Evolutionary conservation across 2,797 vertebrate genomes (phyloP).

Genomic region (Gadopsis bispinosus): DNA sequence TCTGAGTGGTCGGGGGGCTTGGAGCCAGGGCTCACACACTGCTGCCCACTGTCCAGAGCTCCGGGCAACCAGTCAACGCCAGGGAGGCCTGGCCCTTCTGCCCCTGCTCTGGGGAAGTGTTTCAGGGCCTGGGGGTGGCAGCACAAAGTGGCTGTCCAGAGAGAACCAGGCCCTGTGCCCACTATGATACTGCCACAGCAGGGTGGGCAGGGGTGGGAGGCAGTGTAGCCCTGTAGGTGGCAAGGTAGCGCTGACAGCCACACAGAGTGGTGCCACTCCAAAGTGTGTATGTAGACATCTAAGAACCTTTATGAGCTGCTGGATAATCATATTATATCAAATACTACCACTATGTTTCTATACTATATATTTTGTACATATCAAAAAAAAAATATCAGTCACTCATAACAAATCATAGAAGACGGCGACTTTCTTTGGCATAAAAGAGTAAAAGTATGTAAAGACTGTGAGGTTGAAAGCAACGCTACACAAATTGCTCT

Average conservation of each 20-base stretch:
- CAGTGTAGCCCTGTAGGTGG: conserved; percentile 71
- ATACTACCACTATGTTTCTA: neutral
- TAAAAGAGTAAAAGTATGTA: conserved; percentile 65
- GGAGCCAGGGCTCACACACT: conserved; percentile 87
- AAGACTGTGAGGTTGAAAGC: conserved; percentile 68
- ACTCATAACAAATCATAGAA: neutral
- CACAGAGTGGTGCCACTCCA: conserved; percentile 69
- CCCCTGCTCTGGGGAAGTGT: conserved; percentile 86
- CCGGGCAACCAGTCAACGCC: conserved; percentile 87
- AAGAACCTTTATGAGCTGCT: neutral
- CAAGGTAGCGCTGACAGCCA: conserved; percentile 75
- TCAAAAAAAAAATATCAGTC: neutral
- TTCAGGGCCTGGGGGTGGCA: conserved; percentile 81
- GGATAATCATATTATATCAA: neutral
- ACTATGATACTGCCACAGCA: conserved; percentile 57
- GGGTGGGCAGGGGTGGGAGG: conserved; percentile 45
- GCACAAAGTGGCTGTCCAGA: conserved; percentile 86
- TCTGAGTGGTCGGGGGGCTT: conserved; percentile 87
- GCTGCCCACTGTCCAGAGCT: conserved; percentile 85
- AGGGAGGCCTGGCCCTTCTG: conserved; percentile 84
- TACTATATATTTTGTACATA: neutral
- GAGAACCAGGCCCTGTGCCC: conserved; percentile 79
- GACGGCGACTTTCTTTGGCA: conserved; percentile 21
- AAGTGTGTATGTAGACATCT: conserved; percentile 25
- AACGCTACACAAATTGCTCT: conserved; percentile 65